Evolutionary conservation across 2,113 vertebrate genomes (phyloP).

Genomic region (Ia io): DNA sequence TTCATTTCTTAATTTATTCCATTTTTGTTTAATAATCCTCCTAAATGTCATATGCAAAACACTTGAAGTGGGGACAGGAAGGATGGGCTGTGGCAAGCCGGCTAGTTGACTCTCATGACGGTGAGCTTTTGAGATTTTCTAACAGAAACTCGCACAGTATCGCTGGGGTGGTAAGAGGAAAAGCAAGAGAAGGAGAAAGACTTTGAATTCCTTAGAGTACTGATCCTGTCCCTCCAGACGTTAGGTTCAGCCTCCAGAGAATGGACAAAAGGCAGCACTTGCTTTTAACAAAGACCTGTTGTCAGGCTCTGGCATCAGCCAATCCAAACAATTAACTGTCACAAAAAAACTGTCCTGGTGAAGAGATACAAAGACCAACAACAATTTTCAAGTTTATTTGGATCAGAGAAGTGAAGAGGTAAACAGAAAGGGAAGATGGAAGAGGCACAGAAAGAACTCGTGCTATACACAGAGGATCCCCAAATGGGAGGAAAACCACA

Average conservation of each 20-base stretch:
- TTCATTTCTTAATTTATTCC: conserved; percentile 87
- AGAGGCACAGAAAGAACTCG: not conserved
- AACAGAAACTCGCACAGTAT: not conserved
- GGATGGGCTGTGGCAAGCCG: not conserved
- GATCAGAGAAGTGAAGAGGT: conserved; percentile 36
- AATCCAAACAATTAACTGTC: conserved; percentile 10
- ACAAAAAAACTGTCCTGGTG: conserved; percentile 5
- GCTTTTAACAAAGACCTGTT: conserved; percentile 38
- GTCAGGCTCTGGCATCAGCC: not conserved
- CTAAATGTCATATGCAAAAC: conserved; percentile 79
- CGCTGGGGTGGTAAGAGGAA: not conserved
- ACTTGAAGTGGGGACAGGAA: conserved; percentile 32
- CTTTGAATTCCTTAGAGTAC: not conserved
- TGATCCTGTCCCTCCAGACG: not conserved
- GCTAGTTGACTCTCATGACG: conserved; percentile 20
- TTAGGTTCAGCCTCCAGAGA: not conserved
- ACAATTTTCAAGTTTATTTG: conserved; percentile 48
- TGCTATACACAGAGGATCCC: not conserved
- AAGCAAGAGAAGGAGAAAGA: not conserved
- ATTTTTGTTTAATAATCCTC: conserved; percentile 82
- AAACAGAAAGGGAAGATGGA: not conserved
- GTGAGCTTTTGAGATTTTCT: conserved; percentile 48
- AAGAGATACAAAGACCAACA: conserved; percentile 24
- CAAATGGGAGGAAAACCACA: not conserved
- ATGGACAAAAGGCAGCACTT: not conserved